Percentiles rank a stretch among this genome's conserved stretches.
phyloP scores from a whole-genome alignment of 2,113 vertebrate genomes.

The Pygoscelis adeliae region DNA sequence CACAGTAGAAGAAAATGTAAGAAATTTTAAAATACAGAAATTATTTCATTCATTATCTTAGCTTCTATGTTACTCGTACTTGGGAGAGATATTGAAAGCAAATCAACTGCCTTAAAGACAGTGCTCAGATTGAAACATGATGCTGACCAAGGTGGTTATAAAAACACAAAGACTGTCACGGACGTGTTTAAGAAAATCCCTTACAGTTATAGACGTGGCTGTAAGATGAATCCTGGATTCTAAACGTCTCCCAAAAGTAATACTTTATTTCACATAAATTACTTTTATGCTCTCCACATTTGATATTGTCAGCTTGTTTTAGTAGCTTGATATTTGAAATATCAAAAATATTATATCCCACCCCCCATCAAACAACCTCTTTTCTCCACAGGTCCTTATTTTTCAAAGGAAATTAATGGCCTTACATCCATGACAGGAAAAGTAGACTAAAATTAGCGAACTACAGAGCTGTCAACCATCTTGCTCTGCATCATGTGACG shows the following conservation, averaged over 20 bases:
- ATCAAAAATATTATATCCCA: neutral
- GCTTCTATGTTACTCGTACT: neutral
- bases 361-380: neutral
- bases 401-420: neutral
- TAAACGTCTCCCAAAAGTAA: neutral
- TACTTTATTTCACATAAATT: neutral
- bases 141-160: neutral
- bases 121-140: neutral
- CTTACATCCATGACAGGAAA: neutral
- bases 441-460: neutral
- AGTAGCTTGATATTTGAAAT: neutral
- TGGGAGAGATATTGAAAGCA: neutral
- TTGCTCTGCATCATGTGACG: fast-evolving
- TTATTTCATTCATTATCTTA: neutral
- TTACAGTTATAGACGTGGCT: neutral
- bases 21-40: neutral
- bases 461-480: neutral
- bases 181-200: neutral
- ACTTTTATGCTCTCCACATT: neutral
- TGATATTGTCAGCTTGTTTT: neutral
- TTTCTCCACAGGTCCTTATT: neutral
- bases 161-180: neutral
- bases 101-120: neutral
- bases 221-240: neutral
- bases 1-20: neutral